Evolutionary conservation across 2,888 invertebrate genomes (phyloP).

Genomic region (Gymnosoma rotundatum): DNA sequence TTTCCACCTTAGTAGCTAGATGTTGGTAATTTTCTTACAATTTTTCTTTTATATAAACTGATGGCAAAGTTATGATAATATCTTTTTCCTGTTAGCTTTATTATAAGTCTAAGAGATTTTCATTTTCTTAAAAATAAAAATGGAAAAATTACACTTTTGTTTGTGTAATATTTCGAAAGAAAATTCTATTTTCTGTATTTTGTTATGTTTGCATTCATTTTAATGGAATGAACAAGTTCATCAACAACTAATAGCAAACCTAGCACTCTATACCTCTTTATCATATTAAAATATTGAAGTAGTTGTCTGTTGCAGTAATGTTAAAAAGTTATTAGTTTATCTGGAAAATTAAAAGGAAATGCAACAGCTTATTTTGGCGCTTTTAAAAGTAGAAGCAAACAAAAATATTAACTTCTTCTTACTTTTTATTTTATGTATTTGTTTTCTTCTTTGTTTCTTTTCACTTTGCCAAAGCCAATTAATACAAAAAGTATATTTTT

Average conservation of each 20-base stretch:
- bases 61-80: slow-evolving; percentile 63
- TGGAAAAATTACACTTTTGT: slow-evolving; percentile 50
- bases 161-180: slow-evolving; percentile 15
- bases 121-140: slow-evolving; percentile 39
- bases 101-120: neutral
- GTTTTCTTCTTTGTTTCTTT: neutral
- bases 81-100: slow-evolving; percentile 24
- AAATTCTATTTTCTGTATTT: slow-evolving; percentile 17
- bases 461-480: neutral
- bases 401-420: neutral
- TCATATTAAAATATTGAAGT: slow-evolving; percentile 29
- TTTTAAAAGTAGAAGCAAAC: slow-evolving; percentile 24
- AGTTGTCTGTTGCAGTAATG: slow-evolving; percentile 51
- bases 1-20: slow-evolving; percentile 36
- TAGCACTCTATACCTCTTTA: slow-evolving; percentile 10
- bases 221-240: slow-evolving; percentile 28
- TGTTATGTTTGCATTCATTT: slow-evolving; percentile 14
- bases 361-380: slow-evolving; percentile 65
- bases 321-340: slow-evolving; percentile 61
- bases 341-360: slow-evolving; percentile 59
- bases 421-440: slow-evolving; percentile 36
- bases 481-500: neutral
- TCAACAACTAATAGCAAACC: slow-evolving; percentile 12
- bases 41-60: slow-evolving; percentile 28
- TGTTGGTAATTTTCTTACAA: slow-evolving; percentile 28